These are phyloP conservation scores for Drosophila auraria DNA, from an alignment of 1,140 invertebrate genomes.

Conservation along the genomic window DNA sequence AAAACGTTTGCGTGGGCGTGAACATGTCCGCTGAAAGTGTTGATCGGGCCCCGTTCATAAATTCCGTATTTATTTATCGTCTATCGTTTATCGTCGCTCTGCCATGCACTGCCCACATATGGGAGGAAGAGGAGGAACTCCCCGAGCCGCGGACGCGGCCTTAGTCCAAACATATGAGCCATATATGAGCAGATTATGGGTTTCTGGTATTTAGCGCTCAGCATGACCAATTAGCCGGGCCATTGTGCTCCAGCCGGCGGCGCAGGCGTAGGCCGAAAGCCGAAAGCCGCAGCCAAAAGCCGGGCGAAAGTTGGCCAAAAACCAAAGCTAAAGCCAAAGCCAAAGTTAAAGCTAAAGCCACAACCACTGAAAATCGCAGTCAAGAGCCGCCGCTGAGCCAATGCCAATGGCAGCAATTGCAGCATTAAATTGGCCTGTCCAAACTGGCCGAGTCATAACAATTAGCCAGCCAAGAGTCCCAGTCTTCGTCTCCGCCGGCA, in stretches of 20 bases:
- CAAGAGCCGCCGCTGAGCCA: slow-evolving; percentile 16
- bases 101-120: slow-evolving; percentile 60
- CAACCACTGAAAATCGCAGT: slow-evolving; percentile 15
- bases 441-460: slow-evolving; percentile 71
- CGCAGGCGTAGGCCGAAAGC: slow-evolving; percentile 34
- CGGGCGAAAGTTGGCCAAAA: slow-evolving; percentile 63
- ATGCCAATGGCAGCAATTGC: slow-evolving; percentile 57
- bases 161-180: slow-evolving; percentile 31
- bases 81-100: slow-evolving; percentile 62
- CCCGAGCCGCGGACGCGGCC: background rate
- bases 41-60: slow-evolving; percentile 69
- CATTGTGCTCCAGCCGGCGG: slow-evolving; percentile 44
- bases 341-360: slow-evolving; percentile 5
- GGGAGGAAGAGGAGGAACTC: background rate
- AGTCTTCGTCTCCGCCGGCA: slow-evolving; percentile 18
- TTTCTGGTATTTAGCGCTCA: slow-evolving; percentile 65
- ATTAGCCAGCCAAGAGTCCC: slow-evolving; percentile 51
- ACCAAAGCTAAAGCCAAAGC: slow-evolving; percentile 4
- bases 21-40: slow-evolving; percentile 75
- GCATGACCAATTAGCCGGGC: slow-evolving; percentile 72
- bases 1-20: slow-evolving; percentile 58
- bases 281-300: slow-evolving; percentile 11
- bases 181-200: slow-evolving; percentile 76
- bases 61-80: slow-evolving; percentile 70
- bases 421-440: slow-evolving; percentile 63